Percentiles rank a stretch among this genome's conserved stretches.
Evolutionary conservation across 1,140 invertebrate species (phyloP).

Genomic region (Drosophila chauvacae): DNA sequence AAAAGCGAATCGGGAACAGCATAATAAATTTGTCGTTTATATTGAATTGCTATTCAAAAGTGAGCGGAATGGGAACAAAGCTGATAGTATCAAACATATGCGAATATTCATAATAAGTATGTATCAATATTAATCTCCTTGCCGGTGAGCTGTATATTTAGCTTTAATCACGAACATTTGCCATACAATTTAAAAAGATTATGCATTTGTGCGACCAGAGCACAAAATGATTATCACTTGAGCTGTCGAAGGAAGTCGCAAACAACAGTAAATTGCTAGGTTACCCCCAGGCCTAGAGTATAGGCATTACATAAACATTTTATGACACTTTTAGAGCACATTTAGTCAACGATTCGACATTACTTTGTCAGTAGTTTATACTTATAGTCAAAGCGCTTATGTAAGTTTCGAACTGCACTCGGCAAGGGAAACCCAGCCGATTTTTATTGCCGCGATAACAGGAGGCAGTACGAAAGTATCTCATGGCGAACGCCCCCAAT

Average conservation of each 20-base stretch:
- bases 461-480: constrained; percentile 2
- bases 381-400: not conserved
- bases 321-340: constrained; percentile 11
- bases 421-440: not conserved
- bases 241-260: constrained; percentile 4
- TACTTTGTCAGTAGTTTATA: not conserved
- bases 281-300: constrained; percentile 3
- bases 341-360: not conserved
- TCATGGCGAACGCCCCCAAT: constrained; percentile 25
- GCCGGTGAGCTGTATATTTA: constrained; percentile 6
- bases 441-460: constrained; percentile 10
- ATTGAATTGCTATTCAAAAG: constrained; percentile 22
- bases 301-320: not conserved
- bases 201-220: not conserved
- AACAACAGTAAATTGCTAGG: constrained; percentile 6
- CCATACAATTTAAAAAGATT: constrained; percentile 6
- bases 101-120: constrained; percentile 16
- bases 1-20: not conserved
- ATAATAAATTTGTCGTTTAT: not conserved
- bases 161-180: constrained; percentile 11
- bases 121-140: not conserved
- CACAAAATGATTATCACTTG: not conserved
- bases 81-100: constrained; percentile 4
- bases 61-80: not conserved
- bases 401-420: not conserved